phyloP scores from a whole-genome alignment of 2,113 vertebrate genomes.

The Pleuronectes platessa region DNA sequence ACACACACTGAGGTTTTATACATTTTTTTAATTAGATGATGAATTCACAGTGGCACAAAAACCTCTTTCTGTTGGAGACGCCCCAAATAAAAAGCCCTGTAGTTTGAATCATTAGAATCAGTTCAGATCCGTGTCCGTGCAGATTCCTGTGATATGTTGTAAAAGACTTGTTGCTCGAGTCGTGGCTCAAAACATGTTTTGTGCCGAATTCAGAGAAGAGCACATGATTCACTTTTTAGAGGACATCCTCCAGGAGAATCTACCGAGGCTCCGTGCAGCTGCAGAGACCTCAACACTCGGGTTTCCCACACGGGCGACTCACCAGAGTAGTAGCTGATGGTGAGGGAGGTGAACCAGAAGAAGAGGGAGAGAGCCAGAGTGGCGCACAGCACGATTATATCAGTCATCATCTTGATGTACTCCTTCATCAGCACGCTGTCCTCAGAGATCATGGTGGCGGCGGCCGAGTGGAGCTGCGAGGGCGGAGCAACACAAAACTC shows the following conservation, averaged over 20 bases:
- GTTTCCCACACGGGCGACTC: conserved; percentile 42
- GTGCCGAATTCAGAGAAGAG: neutral
- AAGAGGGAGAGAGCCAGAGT: conserved; percentile 90
- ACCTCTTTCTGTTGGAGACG: neutral
- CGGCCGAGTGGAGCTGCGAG: conserved; percentile 4
- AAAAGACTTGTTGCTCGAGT: too few species aligned
- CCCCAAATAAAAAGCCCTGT: too few species aligned
- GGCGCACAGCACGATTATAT: conserved; percentile 89
- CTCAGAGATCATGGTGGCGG: conserved; percentile 57
- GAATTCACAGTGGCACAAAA: neutral
- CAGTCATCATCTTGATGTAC: conserved; percentile 91
- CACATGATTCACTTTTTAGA: conserved; percentile 9
- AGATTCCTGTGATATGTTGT: too few species aligned
- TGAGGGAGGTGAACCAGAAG: conserved; percentile 93
- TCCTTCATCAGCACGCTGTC: conserved; percentile 78
- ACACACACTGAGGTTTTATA: too few species aligned
- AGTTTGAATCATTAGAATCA: too few species aligned
- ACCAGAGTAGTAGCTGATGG: conserved; percentile 90
- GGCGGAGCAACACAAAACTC: neutral
- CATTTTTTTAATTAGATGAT: too few species aligned
- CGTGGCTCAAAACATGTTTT: too few species aligned
- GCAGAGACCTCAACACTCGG: neutral
- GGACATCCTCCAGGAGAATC: neutral
- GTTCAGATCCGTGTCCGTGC: too few species aligned
- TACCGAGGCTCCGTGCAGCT: neutral